Conservation (phyloP, 1,140 invertebrate genomes). For the Drosophila asahinai region DNA sequence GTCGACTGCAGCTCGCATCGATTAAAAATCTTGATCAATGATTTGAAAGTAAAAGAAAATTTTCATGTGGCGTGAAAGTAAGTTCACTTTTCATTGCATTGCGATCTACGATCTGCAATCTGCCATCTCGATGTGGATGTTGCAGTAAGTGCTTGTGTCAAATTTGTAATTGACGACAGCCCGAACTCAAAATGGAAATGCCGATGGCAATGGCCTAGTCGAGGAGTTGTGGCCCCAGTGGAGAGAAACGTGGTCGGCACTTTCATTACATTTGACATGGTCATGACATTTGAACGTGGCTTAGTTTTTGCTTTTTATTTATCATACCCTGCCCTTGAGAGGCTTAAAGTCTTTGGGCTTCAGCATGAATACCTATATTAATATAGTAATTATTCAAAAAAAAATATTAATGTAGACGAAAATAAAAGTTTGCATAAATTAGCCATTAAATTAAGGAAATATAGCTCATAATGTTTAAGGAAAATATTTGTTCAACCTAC, state of each 20-base stretch:
- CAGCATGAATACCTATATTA: too few species aligned
- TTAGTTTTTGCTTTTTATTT: conserved; percentile 43
- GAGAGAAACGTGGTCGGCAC: conserved; percentile 62
- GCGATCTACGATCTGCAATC: conserved; percentile 30
- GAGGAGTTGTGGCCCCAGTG: conserved; percentile 37
- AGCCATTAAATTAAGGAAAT: too few species aligned
- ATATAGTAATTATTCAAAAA: too few species aligned
- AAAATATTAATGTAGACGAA: too few species aligned
- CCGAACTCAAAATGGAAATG: conserved; percentile 30
- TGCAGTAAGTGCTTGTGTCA: conserved; percentile 67
- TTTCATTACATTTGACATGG: conserved; percentile 74
- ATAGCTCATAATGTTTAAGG: too few species aligned
- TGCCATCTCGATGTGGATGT: conserved; percentile 32
- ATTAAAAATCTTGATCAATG: conserved; percentile 77
- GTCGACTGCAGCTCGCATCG: conserved; percentile 38
- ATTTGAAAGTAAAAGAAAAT: conserved; percentile 77
- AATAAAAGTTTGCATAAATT: too few species aligned
- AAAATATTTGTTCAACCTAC: too few species aligned
- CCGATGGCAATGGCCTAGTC: conserved; percentile 27
- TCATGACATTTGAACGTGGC: conserved; percentile 69
- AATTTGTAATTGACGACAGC: conserved; percentile 69
- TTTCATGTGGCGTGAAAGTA: conserved; percentile 67
- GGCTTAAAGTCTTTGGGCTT: background rate
- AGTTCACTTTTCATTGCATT: conserved; percentile 75
- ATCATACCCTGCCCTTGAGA: conserved; percentile 1